Percentiles rank a stretch among this genome's conserved stretches.
phyloP scores from a whole-genome alignment of 1,140 invertebrate genomes.

The Coelopa frigida region DNA sequence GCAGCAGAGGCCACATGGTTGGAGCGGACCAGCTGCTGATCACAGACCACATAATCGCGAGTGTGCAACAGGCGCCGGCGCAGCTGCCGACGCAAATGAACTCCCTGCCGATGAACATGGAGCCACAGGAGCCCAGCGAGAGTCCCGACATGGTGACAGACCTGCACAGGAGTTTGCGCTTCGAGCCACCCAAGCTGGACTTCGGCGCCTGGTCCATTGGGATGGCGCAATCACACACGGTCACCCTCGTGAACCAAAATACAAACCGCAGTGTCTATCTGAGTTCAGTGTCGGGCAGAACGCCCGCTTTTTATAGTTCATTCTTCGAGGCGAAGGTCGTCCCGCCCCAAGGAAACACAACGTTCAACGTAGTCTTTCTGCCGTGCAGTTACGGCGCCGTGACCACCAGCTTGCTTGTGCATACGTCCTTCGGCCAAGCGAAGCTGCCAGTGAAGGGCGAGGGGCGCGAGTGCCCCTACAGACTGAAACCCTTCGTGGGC shows the following conservation, averaged over 20 bases:
- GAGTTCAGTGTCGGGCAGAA: constrained; percentile 80
- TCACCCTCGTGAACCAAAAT: constrained; percentile 72
- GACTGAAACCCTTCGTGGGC: constrained; percentile 79
- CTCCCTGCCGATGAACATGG: too few species aligned
- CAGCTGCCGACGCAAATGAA: too few species aligned
- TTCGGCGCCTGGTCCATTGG: constrained; percentile 65
- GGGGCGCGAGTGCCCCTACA: constrained; percentile 80
- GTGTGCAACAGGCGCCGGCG: too few species aligned
- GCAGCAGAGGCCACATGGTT: too few species aligned
- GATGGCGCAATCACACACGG: constrained; percentile 71
- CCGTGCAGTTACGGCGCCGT: constrained; percentile 82
- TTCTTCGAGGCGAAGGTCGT: constrained; percentile 90
- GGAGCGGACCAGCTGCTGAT: too few species aligned
- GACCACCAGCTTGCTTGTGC: constrained; percentile 83
- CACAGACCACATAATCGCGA: too few species aligned
- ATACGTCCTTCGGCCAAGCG: constrained; percentile 83
- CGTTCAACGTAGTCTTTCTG: constrained; percentile 92
- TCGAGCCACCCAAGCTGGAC: constrained; percentile 35
- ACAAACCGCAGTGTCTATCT: constrained; percentile 66
- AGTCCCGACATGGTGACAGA: constrained; percentile 17
- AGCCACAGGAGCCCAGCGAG: too few species aligned
- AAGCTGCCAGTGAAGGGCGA: constrained; percentile 70
- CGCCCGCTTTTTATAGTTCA: constrained; percentile 83
- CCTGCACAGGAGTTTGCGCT: constrained; percentile 25
- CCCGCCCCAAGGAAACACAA: constrained; percentile 82